Evolutionary conservation across 2,797 vertebrate genomes (phyloP).

Genomic region (Nyctibius grandis): DNA sequence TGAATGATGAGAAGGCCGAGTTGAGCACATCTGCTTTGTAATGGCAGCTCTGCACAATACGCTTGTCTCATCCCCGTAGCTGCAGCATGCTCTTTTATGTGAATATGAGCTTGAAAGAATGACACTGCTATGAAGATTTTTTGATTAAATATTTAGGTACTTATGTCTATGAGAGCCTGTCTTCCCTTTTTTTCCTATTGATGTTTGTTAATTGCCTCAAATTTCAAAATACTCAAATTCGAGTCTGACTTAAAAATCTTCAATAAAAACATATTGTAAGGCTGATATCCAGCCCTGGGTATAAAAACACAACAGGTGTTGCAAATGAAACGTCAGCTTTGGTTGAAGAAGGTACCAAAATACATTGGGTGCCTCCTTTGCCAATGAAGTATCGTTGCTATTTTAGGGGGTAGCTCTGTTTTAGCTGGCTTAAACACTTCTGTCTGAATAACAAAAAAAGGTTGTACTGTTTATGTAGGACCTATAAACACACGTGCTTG

Average conservation of each 20-base stretch:
- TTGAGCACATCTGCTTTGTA: background rate
- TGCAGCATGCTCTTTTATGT: background rate
- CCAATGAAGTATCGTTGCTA: background rate
- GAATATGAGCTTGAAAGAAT: background rate
- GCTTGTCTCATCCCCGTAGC: accelerated
- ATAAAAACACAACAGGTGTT: background rate
- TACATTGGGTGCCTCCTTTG: background rate
- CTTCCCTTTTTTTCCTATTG: background rate
- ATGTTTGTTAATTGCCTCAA: background rate
- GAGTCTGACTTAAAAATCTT: background rate
- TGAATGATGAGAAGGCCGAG: background rate
- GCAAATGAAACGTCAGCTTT: background rate
- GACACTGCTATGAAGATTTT: background rate
- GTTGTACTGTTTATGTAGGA: background rate
- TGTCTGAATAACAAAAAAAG: background rate
- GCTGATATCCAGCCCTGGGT: background rate
- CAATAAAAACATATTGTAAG: background rate
- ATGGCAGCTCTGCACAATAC: background rate
- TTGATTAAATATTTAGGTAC: background rate
- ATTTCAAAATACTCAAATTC: background rate
- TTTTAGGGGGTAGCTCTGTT: background rate
- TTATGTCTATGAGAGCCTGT: background rate
- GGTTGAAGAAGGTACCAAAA: background rate
- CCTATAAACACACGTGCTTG: background rate
- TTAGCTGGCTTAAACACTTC: background rate